A percentile compares a stretch with the other conserved stretches of the same genome.
phyloP scores from a whole-genome alignment of 1,140 invertebrate species.

The Zaprionus taronus region DNA sequence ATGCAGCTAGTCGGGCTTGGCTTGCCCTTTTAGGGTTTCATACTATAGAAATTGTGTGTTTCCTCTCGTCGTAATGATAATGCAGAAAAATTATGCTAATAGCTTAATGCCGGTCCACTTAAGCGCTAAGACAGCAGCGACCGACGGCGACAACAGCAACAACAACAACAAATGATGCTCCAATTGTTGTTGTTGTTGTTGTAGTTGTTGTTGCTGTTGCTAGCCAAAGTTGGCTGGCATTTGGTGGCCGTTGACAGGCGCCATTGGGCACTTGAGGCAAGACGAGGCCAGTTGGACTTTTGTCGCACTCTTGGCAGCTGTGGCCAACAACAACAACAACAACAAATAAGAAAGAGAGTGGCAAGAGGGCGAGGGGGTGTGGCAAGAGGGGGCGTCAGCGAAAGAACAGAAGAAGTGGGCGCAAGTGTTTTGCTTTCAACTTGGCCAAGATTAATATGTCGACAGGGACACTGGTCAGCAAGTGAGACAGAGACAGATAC shows the following conservation, averaged over 20 bases:
- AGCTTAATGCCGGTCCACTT: conserved; percentile 79
- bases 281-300: conserved; percentile 45
- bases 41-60: conserved; percentile 29
- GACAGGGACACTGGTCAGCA: conserved; percentile 37
- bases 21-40: background rate
- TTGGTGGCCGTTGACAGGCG: conserved; percentile 46
- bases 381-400: background rate
- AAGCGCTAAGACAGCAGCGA: conserved; percentile 67
- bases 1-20: background rate
- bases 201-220: conserved; percentile 14
- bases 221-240: conserved; percentile 40
- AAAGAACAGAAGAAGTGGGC: conserved; percentile 56
- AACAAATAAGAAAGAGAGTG: too few relatives aligned
- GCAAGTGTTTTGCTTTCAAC: conserved; percentile 72
- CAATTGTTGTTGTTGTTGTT: conserved; percentile 31
- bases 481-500: conserved; percentile 7
- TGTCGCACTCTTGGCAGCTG: conserved; percentile 74
- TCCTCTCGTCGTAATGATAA: conserved; percentile 62
- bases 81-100: conserved; percentile 80
- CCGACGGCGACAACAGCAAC: conserved; percentile 20
- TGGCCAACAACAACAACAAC: conserved; percentile 52
- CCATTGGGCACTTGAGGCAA: conserved; percentile 50
- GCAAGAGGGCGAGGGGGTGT: too few relatives aligned
- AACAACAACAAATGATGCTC: background rate
- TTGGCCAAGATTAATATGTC: conserved; percentile 62